Evolutionary conservation across 2,797 vertebrate genomes (phyloP).

Genomic region (Gouania willdenowi): DNA sequence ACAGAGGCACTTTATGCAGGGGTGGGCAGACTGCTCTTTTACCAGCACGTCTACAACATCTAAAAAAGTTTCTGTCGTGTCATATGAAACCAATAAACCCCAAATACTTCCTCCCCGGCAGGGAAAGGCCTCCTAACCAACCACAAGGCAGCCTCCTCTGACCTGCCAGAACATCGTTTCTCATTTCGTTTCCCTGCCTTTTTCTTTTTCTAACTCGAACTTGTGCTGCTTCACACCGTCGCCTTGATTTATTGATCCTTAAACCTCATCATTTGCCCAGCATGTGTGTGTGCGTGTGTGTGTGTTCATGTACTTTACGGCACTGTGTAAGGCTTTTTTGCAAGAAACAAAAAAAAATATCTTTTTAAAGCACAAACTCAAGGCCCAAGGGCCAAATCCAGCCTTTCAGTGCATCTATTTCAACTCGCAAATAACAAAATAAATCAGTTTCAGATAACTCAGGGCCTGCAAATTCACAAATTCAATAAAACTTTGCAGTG

Average conservation of each 20-base stretch:
- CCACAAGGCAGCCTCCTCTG: slow-evolving; percentile 40
- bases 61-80: slow-evolving; percentile 78
- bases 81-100: slow-evolving; percentile 82
- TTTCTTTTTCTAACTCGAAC: no score
- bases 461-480: no score
- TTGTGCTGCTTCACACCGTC: slow-evolving; percentile 3
- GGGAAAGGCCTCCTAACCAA: slow-evolving; percentile 48
- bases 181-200: slow-evolving; percentile 14
- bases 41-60: slow-evolving; percentile 79
- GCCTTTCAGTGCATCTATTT: no score
- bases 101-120: slow-evolving; percentile 72
- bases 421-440: no score
- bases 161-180: slow-evolving; percentile 28
- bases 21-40: slow-evolving; percentile 74
- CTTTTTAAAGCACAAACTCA: no score
- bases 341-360: no score
- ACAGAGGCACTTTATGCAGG: slow-evolving; percentile 76
- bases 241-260: slow-evolving; percentile 16
- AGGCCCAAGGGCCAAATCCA: no score
- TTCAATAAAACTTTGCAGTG: no score
- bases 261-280: neutral
- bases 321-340: no score
- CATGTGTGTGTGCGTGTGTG: no score
- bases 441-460: no score
- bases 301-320: neutral